Percentiles rank a stretch among this genome's conserved stretches.
Evolutionary conservation across 2,888 invertebrate species (phyloP).

Genomic region (Epiblema foenella): DNA sequence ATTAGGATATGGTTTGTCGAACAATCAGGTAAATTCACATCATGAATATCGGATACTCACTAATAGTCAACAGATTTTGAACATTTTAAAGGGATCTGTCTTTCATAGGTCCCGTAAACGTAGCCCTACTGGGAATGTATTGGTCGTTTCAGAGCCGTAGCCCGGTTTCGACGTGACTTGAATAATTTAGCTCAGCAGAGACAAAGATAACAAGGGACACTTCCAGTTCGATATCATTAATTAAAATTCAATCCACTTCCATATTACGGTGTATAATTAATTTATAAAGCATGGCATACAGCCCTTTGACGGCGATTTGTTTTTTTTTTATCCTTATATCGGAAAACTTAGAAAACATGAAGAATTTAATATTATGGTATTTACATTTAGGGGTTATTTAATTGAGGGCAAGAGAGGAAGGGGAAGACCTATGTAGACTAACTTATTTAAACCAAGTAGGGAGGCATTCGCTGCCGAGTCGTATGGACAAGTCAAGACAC

Average conservation of each 20-base stretch:
- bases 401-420: no score
- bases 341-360: no score
- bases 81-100: conserved; percentile 63
- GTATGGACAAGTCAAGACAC: no score
- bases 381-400: no score
- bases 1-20: conserved; percentile 58
- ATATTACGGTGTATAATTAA: conserved; percentile 51
- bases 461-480: no score
- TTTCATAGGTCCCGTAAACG: conserved; percentile 57
- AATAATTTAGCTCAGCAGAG: conserved; percentile 64
- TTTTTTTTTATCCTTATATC: neutral
- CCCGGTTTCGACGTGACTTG: conserved; percentile 61
- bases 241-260: conserved; percentile 69
- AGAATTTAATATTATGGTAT: no score
- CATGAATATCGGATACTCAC: conserved; percentile 60
- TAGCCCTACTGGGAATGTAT: conserved; percentile 44
- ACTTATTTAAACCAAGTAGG: no score
- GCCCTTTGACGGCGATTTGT: conserved; percentile 32
- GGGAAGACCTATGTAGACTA: no score
- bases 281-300: conserved; percentile 43
- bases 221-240: conserved; percentile 64
- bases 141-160: conserved; percentile 51
- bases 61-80: conserved; percentile 67
- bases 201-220: conserved; percentile 57
- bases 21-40: conserved; percentile 56